These are phyloP conservation scores for Xylophagus ater DNA, from an alignment of 2,888 invertebrate genomes.

Conservation along the genomic window DNA sequence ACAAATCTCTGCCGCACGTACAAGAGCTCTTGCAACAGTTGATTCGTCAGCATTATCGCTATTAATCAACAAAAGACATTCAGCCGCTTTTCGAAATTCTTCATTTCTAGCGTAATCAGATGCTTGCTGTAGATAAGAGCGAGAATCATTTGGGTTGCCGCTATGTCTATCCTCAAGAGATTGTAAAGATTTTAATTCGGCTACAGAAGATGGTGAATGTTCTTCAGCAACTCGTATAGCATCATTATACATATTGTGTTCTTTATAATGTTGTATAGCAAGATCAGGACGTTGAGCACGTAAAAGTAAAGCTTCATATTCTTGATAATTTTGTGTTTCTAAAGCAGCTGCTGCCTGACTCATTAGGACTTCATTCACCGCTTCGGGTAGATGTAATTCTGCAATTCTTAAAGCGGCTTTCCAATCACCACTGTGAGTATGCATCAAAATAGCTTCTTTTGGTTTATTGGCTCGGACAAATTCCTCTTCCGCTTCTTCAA, in stretches of 20 bases:
- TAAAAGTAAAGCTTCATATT: constrained; percentile 77
- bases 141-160: constrained; percentile 34
- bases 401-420: constrained; percentile 80
- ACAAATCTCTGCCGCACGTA: constrained; percentile 68
- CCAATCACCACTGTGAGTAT: constrained; percentile 81
- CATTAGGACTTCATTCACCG: constrained; percentile 51
- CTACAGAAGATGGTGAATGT: constrained; percentile 66
- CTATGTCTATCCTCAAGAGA: constrained; percentile 38
- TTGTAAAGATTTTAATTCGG: constrained; percentile 43
- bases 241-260: constrained; percentile 80
- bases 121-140: constrained; percentile 52
- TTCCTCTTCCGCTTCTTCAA: constrained; percentile 84
- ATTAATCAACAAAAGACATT: constrained; percentile 60
- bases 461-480: constrained; percentile 82
- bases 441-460: constrained; percentile 92
- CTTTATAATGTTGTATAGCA: constrained; percentile 82
- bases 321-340: constrained; percentile 45
- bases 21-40: constrained; percentile 54
- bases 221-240: constrained; percentile 91
- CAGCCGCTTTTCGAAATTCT: constrained; percentile 64
- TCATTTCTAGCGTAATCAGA: constrained; percentile 65
- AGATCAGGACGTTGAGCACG: constrained; percentile 87
- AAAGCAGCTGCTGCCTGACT: constrained; percentile 45
- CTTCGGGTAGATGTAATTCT: constrained; percentile 68
- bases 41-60: constrained; percentile 44